Base-by-base conservation (phyloP, 2,888 invertebrate genomes). In the Stratiomys singularior region DNA sequence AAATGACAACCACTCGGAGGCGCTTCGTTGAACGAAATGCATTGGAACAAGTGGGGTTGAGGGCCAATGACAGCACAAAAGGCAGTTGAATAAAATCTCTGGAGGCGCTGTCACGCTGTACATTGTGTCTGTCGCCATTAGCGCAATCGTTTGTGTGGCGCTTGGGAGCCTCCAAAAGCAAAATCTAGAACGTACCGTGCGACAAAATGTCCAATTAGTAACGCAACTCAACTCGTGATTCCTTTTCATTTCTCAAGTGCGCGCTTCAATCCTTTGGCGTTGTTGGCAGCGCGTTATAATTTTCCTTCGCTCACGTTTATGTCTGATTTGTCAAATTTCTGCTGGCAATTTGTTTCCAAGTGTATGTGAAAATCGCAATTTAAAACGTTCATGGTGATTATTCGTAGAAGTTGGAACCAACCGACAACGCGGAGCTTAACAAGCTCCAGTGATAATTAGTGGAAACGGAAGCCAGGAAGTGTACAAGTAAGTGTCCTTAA, bases 101-200 rank as follows among this genome's bases (percentile, higher is more conserved):
- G 21, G 60, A 52, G n/a, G 60, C 30, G 13, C 18, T 5, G 37
- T 60, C 23, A 30, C 44, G 58, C 37, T 28, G 58, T 37, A 23
- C 60, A 74, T 74, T 74, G 30, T 28, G 30, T 67, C 69, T 63
- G 67, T 79, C 77, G 74, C 67, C 77, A 67, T 79, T 79, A 37
- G 46, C 72, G 60, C 67, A 52, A 37, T n/a, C 25, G 79, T 56
- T 60, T 72, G 66, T 44, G 72, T 58, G 44, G 76, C 72, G 76
- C 72, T 23, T 30, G 13, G n/a, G 13, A 56, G 30, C 60, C 74
- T 52, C 27, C 74, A 60, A 30, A 66, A 21, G 66, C 58, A n/a
- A 18, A 58, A 64, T 28, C 18, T 7, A 2, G 25, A 13, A 25
- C 7, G 23, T 18, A 7, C 47, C 47, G 9, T 11, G 18, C 37